Base-by-base conservation (phyloP, 2,797 vertebrate species). In the Octomys mimax region DNA sequence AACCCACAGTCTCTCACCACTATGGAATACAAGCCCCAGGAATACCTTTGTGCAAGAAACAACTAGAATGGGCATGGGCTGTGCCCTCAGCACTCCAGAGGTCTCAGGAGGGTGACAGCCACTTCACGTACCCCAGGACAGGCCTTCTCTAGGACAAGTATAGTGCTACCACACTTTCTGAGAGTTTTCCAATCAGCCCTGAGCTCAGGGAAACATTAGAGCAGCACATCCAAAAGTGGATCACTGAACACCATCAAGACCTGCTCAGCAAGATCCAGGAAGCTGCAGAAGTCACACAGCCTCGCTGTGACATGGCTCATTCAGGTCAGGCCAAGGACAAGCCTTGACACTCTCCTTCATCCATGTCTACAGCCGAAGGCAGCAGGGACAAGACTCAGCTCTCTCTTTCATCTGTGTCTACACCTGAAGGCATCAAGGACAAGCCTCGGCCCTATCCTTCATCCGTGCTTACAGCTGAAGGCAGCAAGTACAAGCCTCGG, bases 151-250 rank as follows among this genome's bases (percentile, higher is more conserved):
- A 66, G 54, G 87, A 89, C 7, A 64, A 24, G 33, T 31, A 18
- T 49, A 12, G 31, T 7, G 33, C 57, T 33, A 62, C 78, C 36
- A 42, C 91, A 22, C 54, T 89, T 61, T 81, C 83, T 7, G 84
- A 84, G 33, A 57, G 79, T 46, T 54, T 92, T 6, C 36, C 75
- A 1, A 78, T 97, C 64, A 89, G 82, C 73, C 36, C 73, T 26
- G 73, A 46, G 42, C 70, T 87, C 57, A 42, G 1, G 21, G 49
- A 71, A 12, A 68, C 93, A 68, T 59, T 97, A 36, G 95, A 98
- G 13, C 61, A 54, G 36, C 96, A 96, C 36, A 36, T 97, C 52
- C 95, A 93, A 75, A 93, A 46, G 0, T 86, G 89, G 82, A 24
- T 95, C 19, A 46, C 87, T 52, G 75, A 75, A 19, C 89, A 89